Evolutionary conservation across 2,888 invertebrate species (phyloP), one percentile per base, ranked within the genome.

Genomic region (Nephrotoma appendiculata): DNA sequence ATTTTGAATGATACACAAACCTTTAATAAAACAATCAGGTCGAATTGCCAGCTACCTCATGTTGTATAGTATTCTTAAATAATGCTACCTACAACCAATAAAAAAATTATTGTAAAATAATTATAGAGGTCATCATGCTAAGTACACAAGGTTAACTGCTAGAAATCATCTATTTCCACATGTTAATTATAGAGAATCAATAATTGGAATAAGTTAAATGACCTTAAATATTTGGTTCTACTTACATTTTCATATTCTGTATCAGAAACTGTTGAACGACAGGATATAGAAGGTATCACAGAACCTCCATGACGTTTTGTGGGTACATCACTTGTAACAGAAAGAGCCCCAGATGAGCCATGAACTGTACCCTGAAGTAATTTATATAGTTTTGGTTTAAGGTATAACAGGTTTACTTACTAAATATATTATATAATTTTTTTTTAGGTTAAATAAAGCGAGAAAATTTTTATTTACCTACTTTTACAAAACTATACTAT

Each of bases 221-320:
- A 48, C 41, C 44, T 31, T 48, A 86, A 44, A 86, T 86, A 87
- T 48, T 83, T 57, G 87, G 90, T 91, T 91, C 89, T 92, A 94
- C 95, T 95, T 94, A 97, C 97, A 94, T 96, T 96, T 92, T 96
- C 95, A 91, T 96, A 96, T 93, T 98, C 98, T 90, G 97, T 98
- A 92, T 98, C 98, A 89, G 98, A 98, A 90, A 98, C 96, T 89
- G 98, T 97, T 89, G 97, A 97, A 90, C 98, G 95, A 93, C 97
- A 96, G 89, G 92, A 92, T 85, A 93, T 93, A 89, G 94, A 93
- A 89, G 96, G 92, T 95, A 92, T 95, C 94, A 89, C 93, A 89
- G 90, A 89, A 86, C 89, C 88, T 87, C 89, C 88, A 88, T 90
- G 91, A 94, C 95, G 91, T 94, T 94, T 92, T 95, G 94, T 92